Evolutionary conservation across 2,113 vertebrate genomes (phyloP).

Genomic region (Esox niger): DNA sequence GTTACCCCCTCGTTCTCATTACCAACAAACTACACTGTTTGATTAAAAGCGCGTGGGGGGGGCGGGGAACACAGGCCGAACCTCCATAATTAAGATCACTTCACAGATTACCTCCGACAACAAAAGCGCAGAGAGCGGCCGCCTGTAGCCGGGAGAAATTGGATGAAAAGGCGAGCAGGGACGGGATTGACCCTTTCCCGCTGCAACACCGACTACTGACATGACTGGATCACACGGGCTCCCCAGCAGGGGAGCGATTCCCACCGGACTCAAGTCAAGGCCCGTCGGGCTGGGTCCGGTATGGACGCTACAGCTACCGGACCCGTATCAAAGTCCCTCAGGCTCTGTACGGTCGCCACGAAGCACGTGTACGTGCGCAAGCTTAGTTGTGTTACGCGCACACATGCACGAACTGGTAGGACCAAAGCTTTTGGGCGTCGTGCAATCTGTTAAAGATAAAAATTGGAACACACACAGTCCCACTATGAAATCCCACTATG

Average conservation of each 20-base stretch:
- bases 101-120: conserved; percentile 78
- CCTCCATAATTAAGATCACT: conserved; percentile 82
- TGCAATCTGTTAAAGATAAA: conserved; percentile 47
- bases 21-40: conserved; percentile 46
- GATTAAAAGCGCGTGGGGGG: conserved; percentile 32
- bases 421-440: conserved; percentile 30
- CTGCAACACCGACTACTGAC: conserved; percentile 56
- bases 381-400: neutral
- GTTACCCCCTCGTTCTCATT: conserved; percentile 70
- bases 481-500: neutral
- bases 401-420: conserved; percentile 6
- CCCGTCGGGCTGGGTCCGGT: neutral
- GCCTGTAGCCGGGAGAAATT: conserved; percentile 69
- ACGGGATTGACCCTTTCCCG: conserved; percentile 63
- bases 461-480: neutral
- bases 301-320: neutral
- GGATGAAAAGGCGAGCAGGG: conserved; percentile 67
- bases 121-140: conserved; percentile 69
- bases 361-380: conserved; percentile 9
- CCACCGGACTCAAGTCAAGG: conserved; percentile 20
- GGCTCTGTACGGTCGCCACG: neutral
- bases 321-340: neutral
- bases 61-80: conserved; percentile 58
- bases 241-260: conserved; percentile 50
- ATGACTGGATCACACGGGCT: conserved; percentile 58